Base-by-base conservation (phyloP, 2,888 invertebrate genomes). In the Cephus spinipes region DNA sequence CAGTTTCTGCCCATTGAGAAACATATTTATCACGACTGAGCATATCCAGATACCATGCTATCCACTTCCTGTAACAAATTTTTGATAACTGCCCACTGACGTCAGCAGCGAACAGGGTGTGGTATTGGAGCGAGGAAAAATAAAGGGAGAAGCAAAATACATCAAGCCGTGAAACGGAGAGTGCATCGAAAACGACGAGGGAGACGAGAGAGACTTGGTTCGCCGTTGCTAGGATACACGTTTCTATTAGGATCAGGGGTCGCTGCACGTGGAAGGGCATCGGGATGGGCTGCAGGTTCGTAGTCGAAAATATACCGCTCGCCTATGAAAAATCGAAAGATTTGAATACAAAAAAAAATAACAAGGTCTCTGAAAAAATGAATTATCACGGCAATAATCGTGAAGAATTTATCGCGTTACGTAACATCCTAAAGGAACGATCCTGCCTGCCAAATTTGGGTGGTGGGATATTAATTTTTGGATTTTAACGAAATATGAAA, bases 211-310 rank as follows among this genome's bases (percentile, higher is more conserved):
- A 32, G 32, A 32, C 12, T 32, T 32, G 71, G 71, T 32, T 71
- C 71, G 31, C 31, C 71, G 71, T 71, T 71, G 71, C 71, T 71
- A 71, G 71, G 71, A 32, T 71, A 71, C 71, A 71, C 71, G 71
- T 71, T 32, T 12, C 31, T 32, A 71, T 31, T 32, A 32, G 12
- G 71, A 71, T 32, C 71, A 12, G 32, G 71, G 71, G 71, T 71
- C 31, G 71, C 31, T 71, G 71, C 31, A 71, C 71, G 71, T 71
- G 71, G 71, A 71, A 71, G 30, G 32, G 32, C 71, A n/a, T 71
- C 31, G 31, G 71, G 31, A 71, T 31, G 71, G 71, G 15, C 71
- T 31, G 31, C 32, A 31, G 71, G 31, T 71, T 71, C 32, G 71
- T 71, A 71, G 71, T 23, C 55, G 40, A 23, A 40, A 55, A 23